Evolutionary conservation across 2,797 vertebrate species (phyloP).

Genomic region (Typhlichthys eigenmanni): DNA sequence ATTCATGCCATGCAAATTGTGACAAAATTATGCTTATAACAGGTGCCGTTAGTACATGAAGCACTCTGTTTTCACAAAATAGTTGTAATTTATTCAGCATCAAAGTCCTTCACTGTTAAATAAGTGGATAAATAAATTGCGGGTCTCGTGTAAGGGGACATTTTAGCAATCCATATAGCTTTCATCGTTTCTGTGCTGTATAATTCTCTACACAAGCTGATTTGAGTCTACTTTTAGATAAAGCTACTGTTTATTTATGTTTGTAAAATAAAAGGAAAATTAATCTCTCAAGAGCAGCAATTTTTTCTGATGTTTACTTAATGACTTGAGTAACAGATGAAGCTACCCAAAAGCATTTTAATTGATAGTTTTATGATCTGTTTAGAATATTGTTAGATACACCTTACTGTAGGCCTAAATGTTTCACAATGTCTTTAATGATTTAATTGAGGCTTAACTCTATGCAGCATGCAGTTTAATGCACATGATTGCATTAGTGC

Average conservation of each 20-base stretch:
- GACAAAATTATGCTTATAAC: no score
- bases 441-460: constrained; percentile 17
- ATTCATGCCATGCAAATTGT: no score
- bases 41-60: no score
- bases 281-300: constrained; percentile 20
- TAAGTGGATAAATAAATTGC: constrained; percentile 28
- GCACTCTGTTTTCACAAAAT: no score
- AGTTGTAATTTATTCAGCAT: no score
- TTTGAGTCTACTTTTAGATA: constrained; percentile 28
- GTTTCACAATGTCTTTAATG: constrained; percentile 31
- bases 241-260: constrained; percentile 26
- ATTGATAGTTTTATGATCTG: constrained; percentile 24
- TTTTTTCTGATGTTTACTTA: constrained; percentile 33
- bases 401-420: constrained; percentile 12
- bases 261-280: constrained; percentile 28
- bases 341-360: constrained; percentile 22
- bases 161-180: constrained; percentile 43
- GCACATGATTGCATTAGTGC: no score
- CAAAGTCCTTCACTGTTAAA: constrained; percentile 33
- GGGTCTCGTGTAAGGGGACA: constrained; percentile 27
- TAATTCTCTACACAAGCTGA: constrained; percentile 42
- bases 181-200: constrained; percentile 30
- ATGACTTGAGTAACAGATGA: constrained; percentile 27
- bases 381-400: constrained; percentile 19
- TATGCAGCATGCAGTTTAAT: constrained; percentile 18